phyloP scores from a whole-genome alignment of 2,113 vertebrate species.

The Piprites chloris region DNA sequence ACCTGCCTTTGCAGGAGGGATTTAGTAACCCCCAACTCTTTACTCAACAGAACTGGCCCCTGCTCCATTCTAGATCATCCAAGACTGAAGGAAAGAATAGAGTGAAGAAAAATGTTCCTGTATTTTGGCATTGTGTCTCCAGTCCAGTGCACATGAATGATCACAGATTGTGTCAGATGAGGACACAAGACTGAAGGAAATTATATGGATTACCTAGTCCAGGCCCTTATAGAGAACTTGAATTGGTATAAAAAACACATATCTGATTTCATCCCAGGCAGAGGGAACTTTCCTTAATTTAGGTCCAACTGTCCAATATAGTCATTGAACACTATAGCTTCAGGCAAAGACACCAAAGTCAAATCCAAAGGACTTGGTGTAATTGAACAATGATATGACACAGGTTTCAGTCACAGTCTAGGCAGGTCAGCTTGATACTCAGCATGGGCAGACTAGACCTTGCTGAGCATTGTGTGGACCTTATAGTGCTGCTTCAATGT shows the following conservation, averaged over 20 bases:
- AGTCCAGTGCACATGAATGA: background rate
- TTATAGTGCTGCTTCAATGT: background rate
- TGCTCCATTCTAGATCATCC: background rate
- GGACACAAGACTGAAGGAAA: background rate
- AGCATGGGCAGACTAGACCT: background rate
- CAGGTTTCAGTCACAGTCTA: background rate
- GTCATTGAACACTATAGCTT: background rate
- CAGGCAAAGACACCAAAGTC: background rate
- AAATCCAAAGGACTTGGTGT: background rate
- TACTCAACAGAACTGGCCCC: background rate
- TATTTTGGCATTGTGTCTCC: background rate
- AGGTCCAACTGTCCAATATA: background rate
- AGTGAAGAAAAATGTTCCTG: background rate
- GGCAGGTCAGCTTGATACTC: background rate
- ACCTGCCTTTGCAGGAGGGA: background rate
- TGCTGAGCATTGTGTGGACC: background rate
- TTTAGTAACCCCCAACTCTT: background rate
- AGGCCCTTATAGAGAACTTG: background rate
- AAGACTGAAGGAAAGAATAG: background rate
- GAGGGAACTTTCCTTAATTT: background rate
- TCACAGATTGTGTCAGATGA: background rate
- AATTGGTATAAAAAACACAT: background rate
- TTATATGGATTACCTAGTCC: background rate
- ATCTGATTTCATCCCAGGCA: background rate
- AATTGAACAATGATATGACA: background rate